phyloP scores from a whole-genome alignment of 2,797 vertebrate genomes.

The Amblyraja radiata region DNA sequence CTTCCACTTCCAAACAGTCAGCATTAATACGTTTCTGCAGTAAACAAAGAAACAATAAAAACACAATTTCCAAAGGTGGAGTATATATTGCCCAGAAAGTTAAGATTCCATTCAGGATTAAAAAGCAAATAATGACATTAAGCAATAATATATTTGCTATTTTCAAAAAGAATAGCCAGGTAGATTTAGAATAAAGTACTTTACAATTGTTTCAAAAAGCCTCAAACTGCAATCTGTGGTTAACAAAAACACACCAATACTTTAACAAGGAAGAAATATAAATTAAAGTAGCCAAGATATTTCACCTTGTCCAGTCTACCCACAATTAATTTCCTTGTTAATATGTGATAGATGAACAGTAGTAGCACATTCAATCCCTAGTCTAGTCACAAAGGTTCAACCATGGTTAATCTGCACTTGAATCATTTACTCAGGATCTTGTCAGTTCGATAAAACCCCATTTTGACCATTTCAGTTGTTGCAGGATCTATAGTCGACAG shows the following conservation, averaged over 20 bases:
- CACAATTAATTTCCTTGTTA: neutral
- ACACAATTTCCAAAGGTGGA: neutral
- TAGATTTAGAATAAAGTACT: neutral
- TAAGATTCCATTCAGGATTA: neutral
- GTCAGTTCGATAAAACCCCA: neutral
- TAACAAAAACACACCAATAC: neutral
- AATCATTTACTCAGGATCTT: neutral
- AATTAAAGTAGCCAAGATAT: neutral
- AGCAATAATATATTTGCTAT: neutral
- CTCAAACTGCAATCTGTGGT: neutral
- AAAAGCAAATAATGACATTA: neutral
- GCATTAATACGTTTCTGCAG: conserved; percentile 21
- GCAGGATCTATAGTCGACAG: neutral
- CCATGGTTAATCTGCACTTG: neutral
- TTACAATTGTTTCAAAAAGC: neutral
- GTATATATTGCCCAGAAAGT: neutral
- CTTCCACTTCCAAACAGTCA: neutral
- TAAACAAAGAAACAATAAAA: neutral
- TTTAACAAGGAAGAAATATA: neutral
- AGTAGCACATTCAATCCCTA: neutral
- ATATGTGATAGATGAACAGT: neutral
- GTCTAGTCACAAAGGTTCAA: neutral
- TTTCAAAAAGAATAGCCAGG: neutral
- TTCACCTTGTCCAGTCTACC: neutral
- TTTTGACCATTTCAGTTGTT: neutral